Conservation (phyloP, 2,888 invertebrate species). For the Lypha dubia region DNA sequence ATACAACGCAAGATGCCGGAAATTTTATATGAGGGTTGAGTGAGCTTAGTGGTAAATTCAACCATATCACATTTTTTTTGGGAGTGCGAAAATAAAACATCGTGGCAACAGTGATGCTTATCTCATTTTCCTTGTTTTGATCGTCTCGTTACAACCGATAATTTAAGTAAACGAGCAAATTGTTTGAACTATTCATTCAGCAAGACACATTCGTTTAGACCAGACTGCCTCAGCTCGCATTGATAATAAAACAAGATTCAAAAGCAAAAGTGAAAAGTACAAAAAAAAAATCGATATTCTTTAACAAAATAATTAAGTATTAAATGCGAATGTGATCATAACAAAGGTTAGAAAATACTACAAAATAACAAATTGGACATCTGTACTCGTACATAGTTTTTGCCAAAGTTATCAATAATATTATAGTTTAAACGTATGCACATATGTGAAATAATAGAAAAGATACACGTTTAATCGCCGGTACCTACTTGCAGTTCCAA, state of each 20-base stretch:
- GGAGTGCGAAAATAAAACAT: no score
- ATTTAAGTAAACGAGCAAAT: slow-evolving; percentile 38
- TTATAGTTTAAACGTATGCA: neutral
- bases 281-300: neutral
- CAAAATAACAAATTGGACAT: slow-evolving; percentile 14
- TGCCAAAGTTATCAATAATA: slow-evolving; percentile 12
- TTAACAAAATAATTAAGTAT: slow-evolving; percentile 3
- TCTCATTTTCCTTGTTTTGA: neutral
- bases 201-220: slow-evolving; percentile 46
- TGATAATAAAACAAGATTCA: slow-evolving; percentile 18
- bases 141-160: slow-evolving; percentile 28
- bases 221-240: neutral
- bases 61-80: no score
- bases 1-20: no score
- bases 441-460: neutral
- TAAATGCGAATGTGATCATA: slow-evolving; percentile 54
- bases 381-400: no score
- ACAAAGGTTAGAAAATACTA: slow-evolving; percentile 29
- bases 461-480: neutral
- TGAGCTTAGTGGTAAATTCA: no score
- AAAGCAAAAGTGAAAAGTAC: slow-evolving; percentile 22
- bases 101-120: no score
- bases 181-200: slow-evolving; percentile 53
- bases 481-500: neutral
- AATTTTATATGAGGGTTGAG: no score